A percentile compares a stretch with the other conserved stretches of the same genome.
These are phyloP conservation scores for Antheraea yamamai DNA, from an alignment of 2,888 invertebrate genomes.

Conservation along the genomic window DNA sequence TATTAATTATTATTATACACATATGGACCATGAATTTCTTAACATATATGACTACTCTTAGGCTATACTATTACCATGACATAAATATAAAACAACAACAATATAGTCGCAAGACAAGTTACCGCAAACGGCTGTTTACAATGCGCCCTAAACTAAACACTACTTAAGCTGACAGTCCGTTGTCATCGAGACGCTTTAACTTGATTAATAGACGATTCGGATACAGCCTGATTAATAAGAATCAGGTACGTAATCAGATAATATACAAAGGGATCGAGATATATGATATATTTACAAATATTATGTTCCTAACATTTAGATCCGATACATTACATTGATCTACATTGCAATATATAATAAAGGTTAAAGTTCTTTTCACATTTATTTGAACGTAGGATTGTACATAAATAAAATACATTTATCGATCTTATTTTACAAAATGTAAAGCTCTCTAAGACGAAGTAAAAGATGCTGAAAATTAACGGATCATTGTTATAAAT, in stretches of 20 bases:
- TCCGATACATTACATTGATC: background rate
- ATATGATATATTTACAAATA: background rate
- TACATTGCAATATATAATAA: background rate
- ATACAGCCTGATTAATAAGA: slow-evolving; percentile 68
- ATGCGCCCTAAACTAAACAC: slow-evolving; percentile 71
- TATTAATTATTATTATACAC: no score
- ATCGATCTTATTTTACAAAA: background rate
- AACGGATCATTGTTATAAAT: background rate
- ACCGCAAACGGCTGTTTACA: slow-evolving; percentile 73
- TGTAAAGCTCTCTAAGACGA: background rate
- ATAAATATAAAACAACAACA: slow-evolving; percentile 70
- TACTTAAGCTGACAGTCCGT: slow-evolving; percentile 77
- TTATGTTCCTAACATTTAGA: background rate
- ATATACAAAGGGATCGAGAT: background rate
- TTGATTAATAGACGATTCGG: slow-evolving; percentile 79
- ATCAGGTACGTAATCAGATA: slow-evolving; percentile 8
- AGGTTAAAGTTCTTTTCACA: no score
- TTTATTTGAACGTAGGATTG: no score
- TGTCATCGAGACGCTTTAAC: slow-evolving; percentile 79
- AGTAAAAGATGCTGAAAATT: background rate
- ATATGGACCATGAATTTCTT: background rate
- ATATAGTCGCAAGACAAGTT: slow-evolving; percentile 59
- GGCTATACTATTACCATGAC: slow-evolving; percentile 55
- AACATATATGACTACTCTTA: slow-evolving; percentile 16
- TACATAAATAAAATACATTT: background rate